These are phyloP conservation scores for Ictalurus punctatus DNA, from an alignment of 2,113 vertebrate species.

Conservation along the genomic window DNA sequence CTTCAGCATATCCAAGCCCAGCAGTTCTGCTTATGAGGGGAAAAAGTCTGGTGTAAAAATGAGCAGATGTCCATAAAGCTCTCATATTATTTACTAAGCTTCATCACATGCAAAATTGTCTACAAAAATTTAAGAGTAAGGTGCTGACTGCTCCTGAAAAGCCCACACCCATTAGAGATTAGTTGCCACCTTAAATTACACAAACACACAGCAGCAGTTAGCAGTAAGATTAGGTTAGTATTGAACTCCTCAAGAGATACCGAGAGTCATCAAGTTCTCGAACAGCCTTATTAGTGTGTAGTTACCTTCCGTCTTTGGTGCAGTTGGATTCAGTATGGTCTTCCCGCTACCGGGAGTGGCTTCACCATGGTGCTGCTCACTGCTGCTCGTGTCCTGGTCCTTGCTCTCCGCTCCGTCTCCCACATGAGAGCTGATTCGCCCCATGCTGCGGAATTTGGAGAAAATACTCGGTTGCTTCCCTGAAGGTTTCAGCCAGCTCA, in stretches of 20 bases:
- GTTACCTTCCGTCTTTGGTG: slow-evolving; percentile 56
- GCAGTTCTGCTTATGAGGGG: slow-evolving; percentile 62
- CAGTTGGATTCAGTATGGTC: background rate
- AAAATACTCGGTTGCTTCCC: slow-evolving; percentile 94
- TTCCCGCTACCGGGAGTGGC: background rate
- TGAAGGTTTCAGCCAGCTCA: slow-evolving; percentile 85
- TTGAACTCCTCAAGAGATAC: background rate
- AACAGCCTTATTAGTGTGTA: background rate
- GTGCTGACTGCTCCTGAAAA: background rate
- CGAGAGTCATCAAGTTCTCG: background rate
- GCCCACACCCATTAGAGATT: background rate
- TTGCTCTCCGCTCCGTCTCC: slow-evolving; percentile 70
- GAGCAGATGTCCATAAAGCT: background rate
- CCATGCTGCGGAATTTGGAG: slow-evolving; percentile 91
- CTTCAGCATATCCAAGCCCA: slow-evolving; percentile 86
- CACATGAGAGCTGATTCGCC: slow-evolving; percentile 77
- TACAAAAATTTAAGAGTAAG: background rate
- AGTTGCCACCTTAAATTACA: background rate
- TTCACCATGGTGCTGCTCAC: background rate
- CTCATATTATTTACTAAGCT: background rate
- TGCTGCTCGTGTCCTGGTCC: slow-evolving; percentile 59
- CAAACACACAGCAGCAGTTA: background rate
- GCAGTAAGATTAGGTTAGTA: background rate
- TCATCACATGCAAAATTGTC: background rate
- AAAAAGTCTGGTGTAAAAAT: background rate